Base-by-base conservation (phyloP, 2,797 vertebrate species). In the Melanotaenia pygmaea region DNA sequence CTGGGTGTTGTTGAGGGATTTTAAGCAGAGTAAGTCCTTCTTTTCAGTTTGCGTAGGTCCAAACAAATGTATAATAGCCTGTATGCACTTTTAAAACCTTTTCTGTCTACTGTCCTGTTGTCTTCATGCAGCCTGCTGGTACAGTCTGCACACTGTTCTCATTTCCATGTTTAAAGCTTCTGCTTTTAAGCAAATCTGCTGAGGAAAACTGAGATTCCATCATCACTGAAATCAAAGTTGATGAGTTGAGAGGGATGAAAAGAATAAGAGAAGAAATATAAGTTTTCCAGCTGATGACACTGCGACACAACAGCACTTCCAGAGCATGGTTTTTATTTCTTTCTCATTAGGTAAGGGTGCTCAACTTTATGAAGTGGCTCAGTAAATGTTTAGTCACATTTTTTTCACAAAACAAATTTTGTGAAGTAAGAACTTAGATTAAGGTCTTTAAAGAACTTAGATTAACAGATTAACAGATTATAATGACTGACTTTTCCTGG, bases 171-270 rank as follows among this genome's bases (percentile, higher is more conserved):
- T 70, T 16, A 80, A 75, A 54, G 51, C 70, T 28, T 40, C 20
- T 76, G 72, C 72, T 37, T 86, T 84, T 69, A 81, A 63, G 22
- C 47, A 82, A 59, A 76, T 77, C 63, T 70, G 56, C 62, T 76
- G 76, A 76, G 56, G 74, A 73, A 76, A 83, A 80, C 66, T 72
- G 59, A 75, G 69, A 77, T 76, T 71, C 45, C 80, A 64, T 81
- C 59, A 67, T 51, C 59, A 5, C 62, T 73, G 70, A 80, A 83
- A 76, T 75, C 77, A 69, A 79, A 83, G 82, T 72, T 79, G 71
- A 83, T 79, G 72, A 64, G 53, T 47, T 57, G 64, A 24, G 50
- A 24, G 34, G 60, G 13, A 69, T 50, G 5, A 51, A 34, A 51
- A 62, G 54, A 70, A 54, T 18, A 53, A 69, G 0, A 34, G 20